Evolutionary conservation across 2,113 vertebrate species (phyloP), one percentile per base, ranked within the genome.

Genomic region (Coturnix japonica): DNA sequence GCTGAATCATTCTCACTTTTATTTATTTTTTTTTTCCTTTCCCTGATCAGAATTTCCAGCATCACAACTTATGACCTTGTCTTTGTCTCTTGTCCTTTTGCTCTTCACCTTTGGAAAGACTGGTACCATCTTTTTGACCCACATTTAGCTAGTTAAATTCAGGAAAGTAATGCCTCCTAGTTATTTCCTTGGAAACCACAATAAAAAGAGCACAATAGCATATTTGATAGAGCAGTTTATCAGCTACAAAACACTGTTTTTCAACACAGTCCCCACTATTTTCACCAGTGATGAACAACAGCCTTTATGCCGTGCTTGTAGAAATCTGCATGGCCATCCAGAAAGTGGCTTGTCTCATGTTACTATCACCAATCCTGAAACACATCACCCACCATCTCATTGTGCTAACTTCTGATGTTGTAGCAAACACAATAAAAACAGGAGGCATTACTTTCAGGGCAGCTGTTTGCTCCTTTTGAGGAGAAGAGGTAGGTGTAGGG

Each of bases 61-160:
- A 31, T 57, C 11, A 22, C 5, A 23, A 2, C 53, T 65, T 67
- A 25, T 37, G 26, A 37, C 23, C 54, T 19, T 19, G 53, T 31
- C 11, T 1, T 35, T 72, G 41, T 25, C 25, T 9, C 1, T 35
- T 72, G 41, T 22, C 28, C 37, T 79, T 72, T 81, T 74, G 37
- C 43, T 56, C 28, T 64, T 56, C 20, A 5, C 22, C 53, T 86
- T 66, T 53, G 33, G 67, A 53, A 76, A 69, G 47, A 41, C 11
- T 41, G 3, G 3, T 60, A n/a, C 11, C 1, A 3, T 11, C 3
- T 65, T 41, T 54, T 69, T 7, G 74, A 9, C 19, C 81, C 0
- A 0, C 18, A 23, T 81, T 78, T 41, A 57, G 51, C 11, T 70
- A 46, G 30, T 8, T 92, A 39, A 81, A 69, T 53, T 78, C 43